Evolutionary conservation across 2,888 invertebrate species (phyloP).

Genomic region (Apotomis betuletana): DNA sequence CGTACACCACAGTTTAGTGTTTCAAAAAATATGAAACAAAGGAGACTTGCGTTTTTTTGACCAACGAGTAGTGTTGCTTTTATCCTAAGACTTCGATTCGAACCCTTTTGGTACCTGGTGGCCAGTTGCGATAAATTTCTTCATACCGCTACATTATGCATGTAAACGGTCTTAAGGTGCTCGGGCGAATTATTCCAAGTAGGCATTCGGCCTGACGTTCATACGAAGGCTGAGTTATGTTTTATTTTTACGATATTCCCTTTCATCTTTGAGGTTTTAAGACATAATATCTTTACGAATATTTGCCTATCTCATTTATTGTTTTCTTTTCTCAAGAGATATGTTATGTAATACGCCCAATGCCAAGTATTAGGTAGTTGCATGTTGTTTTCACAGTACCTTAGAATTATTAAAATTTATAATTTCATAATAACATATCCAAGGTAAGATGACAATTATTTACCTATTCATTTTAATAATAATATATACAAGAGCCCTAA

Average conservation of each 20-base stretch:
- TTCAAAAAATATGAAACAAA: too few relatives aligned
- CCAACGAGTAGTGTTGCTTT: not conserved
- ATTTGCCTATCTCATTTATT: not conserved
- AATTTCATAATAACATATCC: too few relatives aligned
- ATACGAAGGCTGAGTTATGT: constrained; percentile 75
- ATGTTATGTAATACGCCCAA: too few relatives aligned
- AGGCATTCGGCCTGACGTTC: constrained; percentile 73
- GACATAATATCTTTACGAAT: not conserved
- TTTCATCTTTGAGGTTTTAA: constrained; percentile 51
- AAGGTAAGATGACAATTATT: too few relatives aligned
- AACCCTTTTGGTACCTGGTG: constrained; percentile 47
- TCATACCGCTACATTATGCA: constrained; percentile 65
- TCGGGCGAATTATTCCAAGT: constrained; percentile 74
- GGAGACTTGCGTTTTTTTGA: too few relatives aligned
- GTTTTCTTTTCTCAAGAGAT: too few relatives aligned
- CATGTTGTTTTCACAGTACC: too few relatives aligned
- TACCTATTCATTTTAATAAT: too few relatives aligned
- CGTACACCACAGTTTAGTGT: too few relatives aligned
- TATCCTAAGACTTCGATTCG: not conserved
- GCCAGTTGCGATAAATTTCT: constrained; percentile 62
- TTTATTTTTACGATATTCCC: constrained; percentile 72
- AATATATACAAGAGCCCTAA: too few relatives aligned
- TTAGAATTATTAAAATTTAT: too few relatives aligned
- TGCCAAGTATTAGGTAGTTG: too few relatives aligned
- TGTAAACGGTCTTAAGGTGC: constrained; percentile 70